Conservation (phyloP, 2,888 invertebrate species). For the Chirona hameri region DNA sequence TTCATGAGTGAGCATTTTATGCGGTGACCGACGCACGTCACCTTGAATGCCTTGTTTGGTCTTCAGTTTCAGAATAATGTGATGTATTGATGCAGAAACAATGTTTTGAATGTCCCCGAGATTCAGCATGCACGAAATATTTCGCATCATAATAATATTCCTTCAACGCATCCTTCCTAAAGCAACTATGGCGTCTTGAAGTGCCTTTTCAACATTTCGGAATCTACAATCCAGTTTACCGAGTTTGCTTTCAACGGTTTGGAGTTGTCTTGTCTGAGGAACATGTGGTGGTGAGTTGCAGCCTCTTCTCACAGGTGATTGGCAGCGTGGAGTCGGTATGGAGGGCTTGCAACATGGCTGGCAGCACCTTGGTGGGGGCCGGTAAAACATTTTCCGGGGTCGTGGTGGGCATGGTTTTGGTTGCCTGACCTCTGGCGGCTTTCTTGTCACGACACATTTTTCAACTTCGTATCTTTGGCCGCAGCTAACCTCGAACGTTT, state of each 20-base stretch:
- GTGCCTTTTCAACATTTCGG: neutral
- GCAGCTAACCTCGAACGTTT: neutral
- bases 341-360: neutral
- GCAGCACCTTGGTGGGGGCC: neutral
- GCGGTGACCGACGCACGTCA: too few species aligned
- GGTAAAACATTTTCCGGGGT: neutral
- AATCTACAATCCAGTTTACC: neutral
- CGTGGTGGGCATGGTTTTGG: neutral
- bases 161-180: neutral
- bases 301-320: neutral
- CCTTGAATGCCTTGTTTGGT: too few species aligned
- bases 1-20: too few species aligned
- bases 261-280: neutral
- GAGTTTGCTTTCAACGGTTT: neutral
- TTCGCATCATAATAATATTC: neutral
- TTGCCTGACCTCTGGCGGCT: neutral
- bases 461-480: neutral
- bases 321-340: too few species aligned
- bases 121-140: neutral
- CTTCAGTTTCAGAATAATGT: neutral
- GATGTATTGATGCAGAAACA: neutral
- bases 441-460: neutral
- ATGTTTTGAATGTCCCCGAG: too few species aligned
- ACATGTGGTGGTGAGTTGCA: neutral
- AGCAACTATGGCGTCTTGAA: neutral